Evolutionary conservation across 1,140 invertebrate species (phyloP), one percentile per base, ranked within the genome.

Genomic region (Saccostrea echinata): DNA sequence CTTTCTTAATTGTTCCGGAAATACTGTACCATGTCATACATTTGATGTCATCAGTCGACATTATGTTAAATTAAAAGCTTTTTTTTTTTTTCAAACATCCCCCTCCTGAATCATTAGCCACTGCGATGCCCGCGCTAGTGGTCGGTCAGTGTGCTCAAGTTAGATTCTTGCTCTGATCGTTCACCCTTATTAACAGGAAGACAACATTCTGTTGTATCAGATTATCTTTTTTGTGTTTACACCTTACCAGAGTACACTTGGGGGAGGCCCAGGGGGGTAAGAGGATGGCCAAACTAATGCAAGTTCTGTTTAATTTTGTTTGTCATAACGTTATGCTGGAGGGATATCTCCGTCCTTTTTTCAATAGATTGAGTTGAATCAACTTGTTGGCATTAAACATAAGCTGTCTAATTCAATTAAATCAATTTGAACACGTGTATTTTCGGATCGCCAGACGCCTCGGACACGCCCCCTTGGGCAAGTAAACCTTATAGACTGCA

Each of bases 401-500:
- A 76, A 76, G 27, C 30, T 76, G 68, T 76, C 68, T 76, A 3
- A 76, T 76, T 76, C 68, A 76, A 76, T 76, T 76, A 76, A 76
- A 76, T 76, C 68, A 76, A 33, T 76, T 76, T 76, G 27, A 76
- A 76, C 68, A 76, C 68, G 68, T 76, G 68, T 76, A 30, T 76
- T 71, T 33, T 76, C 68, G 68, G 68, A 27, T 76, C 68, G 68
- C 16, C 68, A 76, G 27, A 76, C 68, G 27, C 8, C 27, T 27
- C 16, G 13, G 68, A 76, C 68, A 76, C 68, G 68, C 68, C 68
- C 68, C 68, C 27, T 76, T 76, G 30, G 68, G 33, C 12, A 76
- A 76, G 68, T 27, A 76, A 27, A 76, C 68, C 18, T 13, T 76
- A 61, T 18, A 27, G 30, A 76, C 68, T 76, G 68, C 68, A 76